Evolutionary conservation across 2,113 vertebrate genomes (phyloP).

Genomic region (Mugil cephalus): DNA sequence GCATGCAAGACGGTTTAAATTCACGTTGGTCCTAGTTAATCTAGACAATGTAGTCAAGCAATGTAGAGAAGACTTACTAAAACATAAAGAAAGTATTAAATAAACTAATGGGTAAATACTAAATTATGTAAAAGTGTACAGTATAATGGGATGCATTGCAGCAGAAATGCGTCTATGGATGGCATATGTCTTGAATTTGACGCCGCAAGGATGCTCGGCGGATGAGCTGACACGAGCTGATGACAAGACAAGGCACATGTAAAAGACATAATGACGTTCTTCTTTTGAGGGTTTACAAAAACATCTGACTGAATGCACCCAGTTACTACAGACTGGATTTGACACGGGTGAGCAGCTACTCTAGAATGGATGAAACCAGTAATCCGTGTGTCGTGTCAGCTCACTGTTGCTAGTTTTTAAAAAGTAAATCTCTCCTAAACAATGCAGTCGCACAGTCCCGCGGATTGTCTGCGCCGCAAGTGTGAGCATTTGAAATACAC

Average conservation of each 20-base stretch:
- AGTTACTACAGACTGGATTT: background rate
- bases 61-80: too few relatives aligned
- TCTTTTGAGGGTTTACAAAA: background rate
- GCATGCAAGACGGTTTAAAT: background rate
- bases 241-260: background rate
- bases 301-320: background rate
- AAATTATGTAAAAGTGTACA: conserved; percentile 1
- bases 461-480: background rate
- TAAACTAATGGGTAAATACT: conserved; percentile 10
- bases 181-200: background rate
- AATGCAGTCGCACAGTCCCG: background rate
- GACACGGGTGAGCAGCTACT: conserved; percentile 2
- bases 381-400: background rate
- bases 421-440: background rate
- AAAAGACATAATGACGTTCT: background rate
- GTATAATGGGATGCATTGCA: background rate
- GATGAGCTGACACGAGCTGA: background rate
- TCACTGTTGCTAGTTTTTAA: background rate
- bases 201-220: background rate
- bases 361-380: background rate
- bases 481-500: background rate
- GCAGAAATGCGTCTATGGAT: background rate
- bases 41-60: background rate
- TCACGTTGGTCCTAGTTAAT: background rate
- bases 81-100: conserved; percentile 14